These are phyloP conservation scores for Climacteris rufus DNA, from an alignment of 2,113 vertebrate genomes.

Conservation along the genomic window DNA sequence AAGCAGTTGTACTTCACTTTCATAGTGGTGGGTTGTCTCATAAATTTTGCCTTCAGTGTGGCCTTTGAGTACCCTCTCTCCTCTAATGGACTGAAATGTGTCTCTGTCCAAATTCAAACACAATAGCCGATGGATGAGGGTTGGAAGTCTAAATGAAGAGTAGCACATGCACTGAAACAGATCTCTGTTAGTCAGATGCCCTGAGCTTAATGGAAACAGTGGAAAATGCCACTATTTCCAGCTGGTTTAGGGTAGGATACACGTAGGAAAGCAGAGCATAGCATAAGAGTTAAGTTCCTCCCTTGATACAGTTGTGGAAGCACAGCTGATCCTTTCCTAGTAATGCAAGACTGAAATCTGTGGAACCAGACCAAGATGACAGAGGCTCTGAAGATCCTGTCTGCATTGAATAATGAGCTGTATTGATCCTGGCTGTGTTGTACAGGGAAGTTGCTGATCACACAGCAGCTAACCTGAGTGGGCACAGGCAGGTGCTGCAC, in stretches of 20 bases:
- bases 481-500: not conserved
- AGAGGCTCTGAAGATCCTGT: not conserved
- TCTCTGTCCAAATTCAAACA: not conserved
- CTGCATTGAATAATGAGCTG: not conserved
- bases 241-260: not conserved
- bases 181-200: not conserved
- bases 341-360: not conserved
- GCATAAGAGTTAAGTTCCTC: not conserved
- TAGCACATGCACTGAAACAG: not conserved
- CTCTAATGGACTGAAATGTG: not conserved
- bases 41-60: not conserved
- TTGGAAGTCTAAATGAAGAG: not conserved
- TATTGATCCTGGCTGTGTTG: not conserved
- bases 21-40: not conserved
- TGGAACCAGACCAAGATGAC: not conserved
- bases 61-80: not conserved
- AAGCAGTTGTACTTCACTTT: not conserved
- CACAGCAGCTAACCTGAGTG: not conserved
- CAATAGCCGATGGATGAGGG: not conserved
- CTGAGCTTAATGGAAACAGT: not conserved
- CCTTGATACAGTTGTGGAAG: not conserved
- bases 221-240: not conserved
- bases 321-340: not conserved
- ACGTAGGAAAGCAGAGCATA: fast-evolving
- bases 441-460: not conserved